Percentiles rank a stretch among this genome's conserved stretches.
These are phyloP conservation scores for Callosobruchus maculatus DNA, from an alignment of 2,888 invertebrate genomes.

Conservation along the genomic window DNA sequence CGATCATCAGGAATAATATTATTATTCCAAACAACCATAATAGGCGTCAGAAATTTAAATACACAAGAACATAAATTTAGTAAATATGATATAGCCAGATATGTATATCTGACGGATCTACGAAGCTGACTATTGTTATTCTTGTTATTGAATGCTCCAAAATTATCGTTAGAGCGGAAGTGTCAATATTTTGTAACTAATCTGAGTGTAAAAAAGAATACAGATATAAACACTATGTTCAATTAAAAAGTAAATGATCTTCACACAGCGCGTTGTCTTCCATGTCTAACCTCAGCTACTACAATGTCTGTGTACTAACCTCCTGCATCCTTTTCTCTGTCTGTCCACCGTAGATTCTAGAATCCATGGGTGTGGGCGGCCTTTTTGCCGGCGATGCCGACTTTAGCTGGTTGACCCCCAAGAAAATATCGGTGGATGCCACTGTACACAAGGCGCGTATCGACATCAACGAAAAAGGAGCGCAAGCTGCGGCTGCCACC, in stretches of 20 bases:
- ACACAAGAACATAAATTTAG: no score
- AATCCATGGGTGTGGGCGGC: constrained; percentile 56
- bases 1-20: no score
- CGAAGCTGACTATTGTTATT: no score
- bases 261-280: neutral
- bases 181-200: no score
- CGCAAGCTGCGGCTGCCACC: constrained; percentile 83
- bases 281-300: neutral
- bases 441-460: constrained; percentile 79
- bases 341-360: constrained; percentile 46
- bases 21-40: no score
- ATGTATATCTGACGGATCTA: no score
- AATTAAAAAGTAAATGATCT: neutral
- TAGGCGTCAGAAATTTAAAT: no score
- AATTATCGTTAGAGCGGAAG: no score
- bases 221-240: no score
- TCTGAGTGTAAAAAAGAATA: no score
- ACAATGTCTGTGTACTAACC: constrained; percentile 17
- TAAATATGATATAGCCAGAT: no score
- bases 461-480: constrained; percentile 79
- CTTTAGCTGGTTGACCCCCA: constrained; percentile 53
- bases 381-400: constrained; percentile 53
- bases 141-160: no score
- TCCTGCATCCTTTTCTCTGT: constrained; percentile 13
- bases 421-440: constrained; percentile 52